These are phyloP conservation scores for Lagopus muta DNA, from an alignment of 2,113 vertebrate genomes.

Conservation along the genomic window DNA sequence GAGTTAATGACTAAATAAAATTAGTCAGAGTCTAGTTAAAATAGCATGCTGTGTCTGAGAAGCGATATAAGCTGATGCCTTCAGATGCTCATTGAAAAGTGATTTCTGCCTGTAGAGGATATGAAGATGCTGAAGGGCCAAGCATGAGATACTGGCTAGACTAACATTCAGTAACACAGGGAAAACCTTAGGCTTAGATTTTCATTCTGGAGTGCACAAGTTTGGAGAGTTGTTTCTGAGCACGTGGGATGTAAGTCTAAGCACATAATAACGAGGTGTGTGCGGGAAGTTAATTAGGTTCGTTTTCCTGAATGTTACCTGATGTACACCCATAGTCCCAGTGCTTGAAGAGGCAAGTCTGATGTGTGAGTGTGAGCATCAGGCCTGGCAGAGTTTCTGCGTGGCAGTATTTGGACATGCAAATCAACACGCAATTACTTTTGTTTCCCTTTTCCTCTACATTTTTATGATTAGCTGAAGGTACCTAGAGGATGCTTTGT, in stretches of 20 bases:
- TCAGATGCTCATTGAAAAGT: background rate
- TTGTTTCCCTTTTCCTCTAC: background rate
- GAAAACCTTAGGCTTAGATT: background rate
- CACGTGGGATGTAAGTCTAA: background rate
- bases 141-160: background rate
- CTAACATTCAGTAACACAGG: background rate
- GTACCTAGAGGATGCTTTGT: constrained; percentile 30
- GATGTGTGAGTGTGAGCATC: background rate
- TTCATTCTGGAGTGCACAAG: background rate
- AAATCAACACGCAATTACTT: background rate
- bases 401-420: background rate
- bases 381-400: background rate
- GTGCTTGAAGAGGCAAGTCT: constrained; percentile 12
- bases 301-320: background rate
- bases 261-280: background rate
- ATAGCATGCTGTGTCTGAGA: background rate
- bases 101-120: background rate
- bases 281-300: background rate
- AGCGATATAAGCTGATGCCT: background rate
- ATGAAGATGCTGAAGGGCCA: background rate
- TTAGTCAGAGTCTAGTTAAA: constrained; percentile 18
- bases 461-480: background rate
- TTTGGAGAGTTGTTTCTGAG: background rate
- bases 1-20: constrained; percentile 38
- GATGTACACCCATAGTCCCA: background rate